A percentile compares a stretch with the other conserved stretches of the same genome.
Conservation (phyloP, 2,113 vertebrate species). For the Cottus gobio region DNA sequence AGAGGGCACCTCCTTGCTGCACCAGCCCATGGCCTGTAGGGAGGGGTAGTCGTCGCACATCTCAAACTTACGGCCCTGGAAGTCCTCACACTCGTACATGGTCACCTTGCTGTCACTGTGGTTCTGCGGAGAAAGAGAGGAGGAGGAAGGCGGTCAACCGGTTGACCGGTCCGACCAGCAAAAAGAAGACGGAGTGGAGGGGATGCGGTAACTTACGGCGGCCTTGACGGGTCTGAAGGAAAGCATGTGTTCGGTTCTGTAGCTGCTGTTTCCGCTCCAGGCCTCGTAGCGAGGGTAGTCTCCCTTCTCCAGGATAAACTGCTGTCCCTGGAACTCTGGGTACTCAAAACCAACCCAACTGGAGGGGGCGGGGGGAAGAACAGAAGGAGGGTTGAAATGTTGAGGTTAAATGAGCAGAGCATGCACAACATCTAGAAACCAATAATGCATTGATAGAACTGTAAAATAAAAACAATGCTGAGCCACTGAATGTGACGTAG, state of each 20-base stretch:
- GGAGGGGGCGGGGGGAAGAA: background rate
- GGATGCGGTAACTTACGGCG: conserved; percentile 84
- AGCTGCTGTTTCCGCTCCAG: conserved; percentile 95
- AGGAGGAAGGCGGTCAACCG: background rate
- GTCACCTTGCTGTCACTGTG: conserved; percentile 96
- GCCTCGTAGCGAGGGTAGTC: conserved; percentile 94
- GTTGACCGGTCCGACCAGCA: background rate
- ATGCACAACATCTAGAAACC: background rate
- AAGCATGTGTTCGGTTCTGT: conserved; percentile 94
- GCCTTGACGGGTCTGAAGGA: conserved; percentile 95
- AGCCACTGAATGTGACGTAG: background rate
- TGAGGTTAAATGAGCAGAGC: background rate
- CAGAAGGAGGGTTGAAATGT: background rate
- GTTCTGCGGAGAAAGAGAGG: conserved; percentile 80
- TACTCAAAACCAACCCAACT: conserved; percentile 96
- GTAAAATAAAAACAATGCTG: background rate
- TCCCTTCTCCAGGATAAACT: conserved; percentile 98
- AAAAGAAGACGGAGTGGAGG: background rate
- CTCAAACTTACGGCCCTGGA: conserved; percentile 96
- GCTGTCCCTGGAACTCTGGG: conserved; percentile 96
- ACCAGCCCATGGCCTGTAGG: conserved; percentile 97
- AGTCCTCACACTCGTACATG: conserved; percentile 93
- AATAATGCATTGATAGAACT: background rate
- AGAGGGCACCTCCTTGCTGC: conserved; percentile 94
- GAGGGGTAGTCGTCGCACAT: conserved; percentile 95